Conservation (phyloP, 2,113 vertebrate genomes). For the Thamnaconus septentrionalis region DNA sequence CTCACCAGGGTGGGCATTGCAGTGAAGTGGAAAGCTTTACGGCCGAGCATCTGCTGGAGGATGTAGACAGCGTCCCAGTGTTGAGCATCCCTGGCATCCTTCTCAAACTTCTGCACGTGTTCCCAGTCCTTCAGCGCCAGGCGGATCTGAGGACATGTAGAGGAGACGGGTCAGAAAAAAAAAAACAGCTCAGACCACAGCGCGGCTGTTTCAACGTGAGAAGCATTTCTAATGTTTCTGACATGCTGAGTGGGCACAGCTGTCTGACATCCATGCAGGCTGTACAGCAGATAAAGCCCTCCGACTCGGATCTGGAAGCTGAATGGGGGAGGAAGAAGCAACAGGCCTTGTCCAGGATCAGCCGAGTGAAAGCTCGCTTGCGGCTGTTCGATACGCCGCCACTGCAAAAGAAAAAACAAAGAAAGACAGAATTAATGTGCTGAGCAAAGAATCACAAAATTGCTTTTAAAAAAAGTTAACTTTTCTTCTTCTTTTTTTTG, state of each 20-base stretch:
- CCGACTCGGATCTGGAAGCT: conserved; percentile 94
- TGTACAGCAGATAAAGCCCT: conserved; percentile 89
- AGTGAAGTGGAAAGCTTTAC: conserved; percentile 86
- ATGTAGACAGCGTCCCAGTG: conserved; percentile 87
- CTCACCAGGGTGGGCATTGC: conserved; percentile 87
- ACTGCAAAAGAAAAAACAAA: conserved; percentile 61
- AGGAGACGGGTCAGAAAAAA: not conserved
- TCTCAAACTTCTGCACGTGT: conserved; percentile 82
- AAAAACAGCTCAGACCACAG: not conserved
- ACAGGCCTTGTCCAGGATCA: conserved; percentile 76
- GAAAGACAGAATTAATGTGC: too few species aligned
- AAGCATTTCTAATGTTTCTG: not conserved
- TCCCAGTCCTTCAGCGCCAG: conserved; percentile 89
- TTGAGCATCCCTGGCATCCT: conserved; percentile 82
- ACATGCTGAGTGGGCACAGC: conserved; percentile 86
- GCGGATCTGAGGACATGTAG: conserved; percentile 76
- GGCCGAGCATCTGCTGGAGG: conserved; percentile 76
- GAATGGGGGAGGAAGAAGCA: conserved; percentile 86
- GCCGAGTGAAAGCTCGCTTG: conserved; percentile 79
- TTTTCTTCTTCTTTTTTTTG: too few species aligned
- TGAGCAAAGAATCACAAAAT: too few species aligned
- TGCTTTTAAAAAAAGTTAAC: too few species aligned
- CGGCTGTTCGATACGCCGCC: conserved; percentile 73
- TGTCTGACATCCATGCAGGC: conserved; percentile 82
- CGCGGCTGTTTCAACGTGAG: not conserved